These are phyloP conservation scores for Sciaenops ocellatus DNA, from an alignment of 2,797 vertebrate species.

Conservation along the genomic window DNA sequence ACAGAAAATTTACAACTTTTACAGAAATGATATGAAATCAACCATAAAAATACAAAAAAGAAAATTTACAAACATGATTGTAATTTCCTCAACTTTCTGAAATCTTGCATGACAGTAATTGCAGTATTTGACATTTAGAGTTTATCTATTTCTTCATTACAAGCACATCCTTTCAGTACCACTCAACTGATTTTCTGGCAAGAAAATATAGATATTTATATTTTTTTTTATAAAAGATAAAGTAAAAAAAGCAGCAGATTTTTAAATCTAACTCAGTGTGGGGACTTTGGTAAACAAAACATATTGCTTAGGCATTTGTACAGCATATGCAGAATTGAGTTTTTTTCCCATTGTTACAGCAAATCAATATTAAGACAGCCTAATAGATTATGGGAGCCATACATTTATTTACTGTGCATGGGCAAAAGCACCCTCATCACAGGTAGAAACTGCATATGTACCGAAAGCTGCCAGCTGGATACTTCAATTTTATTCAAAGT, in stretches of 20 bases:
- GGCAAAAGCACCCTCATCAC: slow-evolving; percentile 68
- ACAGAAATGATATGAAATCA: slow-evolving; percentile 73
- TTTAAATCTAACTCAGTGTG: slow-evolving; percentile 65
- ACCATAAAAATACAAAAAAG: slow-evolving; percentile 71
- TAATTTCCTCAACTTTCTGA: slow-evolving; percentile 62
- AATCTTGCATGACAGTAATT: slow-evolving; percentile 55
- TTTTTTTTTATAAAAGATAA: slow-evolving; percentile 83
- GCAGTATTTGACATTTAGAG: slow-evolving; percentile 46
- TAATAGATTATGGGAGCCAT: slow-evolving; percentile 72
- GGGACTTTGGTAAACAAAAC: slow-evolving; percentile 83
- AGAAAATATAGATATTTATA: slow-evolving; percentile 76
- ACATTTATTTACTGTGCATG: slow-evolving; percentile 75
- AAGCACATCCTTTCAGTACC: slow-evolving; percentile 58
- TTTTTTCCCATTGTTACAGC: slow-evolving; percentile 56
- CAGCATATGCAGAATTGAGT: slow-evolving; percentile 74
- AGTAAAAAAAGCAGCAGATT: slow-evolving; percentile 86
- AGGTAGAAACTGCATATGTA: slow-evolving; percentile 76
- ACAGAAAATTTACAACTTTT: slow-evolving; percentile 75
- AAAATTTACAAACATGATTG: slow-evolving; percentile 73
- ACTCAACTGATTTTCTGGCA: slow-evolving; percentile 74
- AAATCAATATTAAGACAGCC: slow-evolving; percentile 67
- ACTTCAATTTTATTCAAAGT: slow-evolving; percentile 67
- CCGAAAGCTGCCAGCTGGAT: slow-evolving; percentile 81
- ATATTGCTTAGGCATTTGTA: slow-evolving; percentile 82
- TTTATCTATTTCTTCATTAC: slow-evolving; percentile 42